Evolutionary conservation across 2,888 invertebrate species (phyloP), one percentile per base, ranked within the genome.

Genomic region (Andrena haemorrhoa): DNA sequence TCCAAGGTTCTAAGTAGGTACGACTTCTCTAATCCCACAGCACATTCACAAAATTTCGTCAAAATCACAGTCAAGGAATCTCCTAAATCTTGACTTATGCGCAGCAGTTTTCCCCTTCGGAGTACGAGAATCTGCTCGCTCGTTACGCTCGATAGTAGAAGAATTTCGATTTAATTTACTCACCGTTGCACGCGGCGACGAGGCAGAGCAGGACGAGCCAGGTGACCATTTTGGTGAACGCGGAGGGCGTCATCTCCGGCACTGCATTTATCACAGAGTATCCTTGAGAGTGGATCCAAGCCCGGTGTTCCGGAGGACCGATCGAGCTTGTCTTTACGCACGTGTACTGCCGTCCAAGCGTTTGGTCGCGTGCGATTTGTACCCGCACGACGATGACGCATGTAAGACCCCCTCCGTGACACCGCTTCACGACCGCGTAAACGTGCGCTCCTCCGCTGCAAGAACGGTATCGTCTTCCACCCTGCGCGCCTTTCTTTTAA

Each of bases 201-300:
- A 91, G 80, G 70, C 85, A 86, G 72, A 89, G 61, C 56, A 91
- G 65, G 56, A 84, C 66, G 76, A 89, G 75, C 87, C 87, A 83
- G 70, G 83, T 79, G 65, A 86, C 70, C 90, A 92, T 91, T 86
- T 90, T 90, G 86, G 86, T 88, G 85, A 89, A 85, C 85, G 84
- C 77, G 82, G 72, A 69, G 61, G 78, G 70, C 79, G 84, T 85
- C 87, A 89, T 88, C 83, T 82, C 78, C 70, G 77, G 79, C 61
- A 83, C 82, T 75, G 88, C 91, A 91, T 90, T 91, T 90, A 86
- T 88, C 75, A 85, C 82, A 66, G 80, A 64, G 75, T 60, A 69
- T 75, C 82, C 77, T 80, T 69, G 80, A 56, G 49, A 47, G 71
- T 80, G 51, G 71, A 82, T 69, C 74, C 68, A 69, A 63, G 72